Base-by-base conservation (phyloP, 2,888 invertebrate species). In the Macrosoma leucophasiata region DNA sequence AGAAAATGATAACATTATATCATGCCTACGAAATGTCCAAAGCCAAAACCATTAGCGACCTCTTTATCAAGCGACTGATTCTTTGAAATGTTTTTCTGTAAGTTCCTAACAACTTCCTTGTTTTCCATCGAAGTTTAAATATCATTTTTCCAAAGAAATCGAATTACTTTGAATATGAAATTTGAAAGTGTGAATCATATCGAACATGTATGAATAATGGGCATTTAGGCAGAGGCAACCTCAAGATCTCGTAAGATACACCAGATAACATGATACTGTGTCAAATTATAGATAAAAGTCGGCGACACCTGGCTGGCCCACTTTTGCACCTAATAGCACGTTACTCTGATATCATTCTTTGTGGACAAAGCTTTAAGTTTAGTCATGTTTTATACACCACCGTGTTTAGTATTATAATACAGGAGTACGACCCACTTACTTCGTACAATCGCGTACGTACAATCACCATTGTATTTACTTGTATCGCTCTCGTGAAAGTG, bases 231-330 rank as follows among this genome's bases (percentile, higher is more conserved):
- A 35, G 22, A 28, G 17, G 36, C 17, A 29, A 41, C 37, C 26
- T 32, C 21, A n/a, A 30, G 41, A 30, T 39, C 40, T 26, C 37
- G 33, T 37, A n/a, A n/a, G n/a, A n/a, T n/a, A n/a, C n/a, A 45
- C 31, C 31, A 32, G 55, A 53, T 52, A 55, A 47, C 43, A 37
- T 23, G 15, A 28, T 13, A 26, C 23, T 24, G 19, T 33, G 47
- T 46, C 52, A 47, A 43, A 43, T 37, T 62, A 52, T 36, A 48
- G 59, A 63, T 68, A 69, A 53, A 46, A 48, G 62, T 66, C 71
- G 69, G 69, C 73, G 64, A 73, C 74, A 74, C 61, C 48, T 59
- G n/a, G n/a, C n/a, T n/a, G 71, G 55, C 71, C 79, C 67, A 75
- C 62, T 68, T 77, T 62, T 55, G 46, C 60, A 60, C 47, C 54